Conservation (phyloP, 2,113 vertebrate species). For the Odontesthes bonariensis region DNA sequence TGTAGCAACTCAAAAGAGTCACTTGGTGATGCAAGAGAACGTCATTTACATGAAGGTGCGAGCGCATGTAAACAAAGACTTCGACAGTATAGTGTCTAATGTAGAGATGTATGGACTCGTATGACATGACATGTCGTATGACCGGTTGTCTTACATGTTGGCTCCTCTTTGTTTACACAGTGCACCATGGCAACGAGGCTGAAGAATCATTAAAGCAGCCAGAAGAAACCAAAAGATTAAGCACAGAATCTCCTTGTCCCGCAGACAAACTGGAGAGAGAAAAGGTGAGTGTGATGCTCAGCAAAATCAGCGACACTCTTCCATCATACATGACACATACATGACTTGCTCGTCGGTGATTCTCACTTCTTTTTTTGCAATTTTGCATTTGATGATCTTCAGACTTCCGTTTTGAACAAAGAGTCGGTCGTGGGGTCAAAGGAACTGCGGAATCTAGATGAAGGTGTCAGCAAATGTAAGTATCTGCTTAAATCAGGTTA, state of each 20-base stretch:
- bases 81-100: background rate
- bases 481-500: no score
- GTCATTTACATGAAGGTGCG: constrained; percentile 30
- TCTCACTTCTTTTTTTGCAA: no score
- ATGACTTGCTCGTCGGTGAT: no score
- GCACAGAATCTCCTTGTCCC: background rate
- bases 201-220: constrained; percentile 41
- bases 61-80: background rate
- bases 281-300: constrained; percentile 47
- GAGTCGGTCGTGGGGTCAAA: no score
- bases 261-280: constrained; percentile 65
- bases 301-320: background rate
- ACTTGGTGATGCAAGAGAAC: constrained; percentile 37
- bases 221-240: constrained; percentile 28
- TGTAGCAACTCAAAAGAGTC: constrained; percentile 57
- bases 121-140: no score
- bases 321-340: no score
- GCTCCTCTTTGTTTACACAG: constrained; percentile 22
- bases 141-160: background rate
- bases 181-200: constrained; percentile 56
- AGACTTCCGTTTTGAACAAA: no score
- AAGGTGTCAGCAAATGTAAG: no score
- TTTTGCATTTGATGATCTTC: no score
- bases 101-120: background rate
- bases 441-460: no score